These are phyloP conservation scores for Telmatochromis brichardi DNA, from an alignment of 2,113 vertebrate species.

Conservation along the genomic window DNA sequence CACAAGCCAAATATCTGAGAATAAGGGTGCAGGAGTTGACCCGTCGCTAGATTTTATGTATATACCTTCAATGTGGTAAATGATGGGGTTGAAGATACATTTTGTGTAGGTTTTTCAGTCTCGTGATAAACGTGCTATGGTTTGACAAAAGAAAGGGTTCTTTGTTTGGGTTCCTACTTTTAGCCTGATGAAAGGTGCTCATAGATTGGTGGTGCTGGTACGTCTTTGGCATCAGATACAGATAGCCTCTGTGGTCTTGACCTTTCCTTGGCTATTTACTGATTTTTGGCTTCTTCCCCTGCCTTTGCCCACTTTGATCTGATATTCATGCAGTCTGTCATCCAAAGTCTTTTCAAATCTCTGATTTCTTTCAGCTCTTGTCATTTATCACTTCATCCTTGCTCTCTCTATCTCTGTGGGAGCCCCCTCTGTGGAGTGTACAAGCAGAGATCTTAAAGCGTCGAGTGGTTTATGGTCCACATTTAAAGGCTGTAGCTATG, in stretches of 20 bases:
- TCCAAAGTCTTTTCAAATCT: neutral
- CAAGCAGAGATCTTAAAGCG: neutral
- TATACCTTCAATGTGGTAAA: neutral
- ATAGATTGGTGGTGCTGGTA: neutral
- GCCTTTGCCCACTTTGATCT: neutral
- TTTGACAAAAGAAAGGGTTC: neutral
- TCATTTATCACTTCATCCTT: neutral
- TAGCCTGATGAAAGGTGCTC: neutral
- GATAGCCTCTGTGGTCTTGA: neutral
- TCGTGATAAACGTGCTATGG: fast-evolving
- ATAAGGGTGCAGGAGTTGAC: neutral
- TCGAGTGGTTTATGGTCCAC: neutral
- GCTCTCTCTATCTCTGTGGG: neutral
- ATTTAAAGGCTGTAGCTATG: neutral
- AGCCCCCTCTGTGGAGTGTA: neutral
- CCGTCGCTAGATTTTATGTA: neutral
- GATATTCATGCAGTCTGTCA: neutral
- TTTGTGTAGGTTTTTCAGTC: neutral
- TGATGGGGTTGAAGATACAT: neutral
- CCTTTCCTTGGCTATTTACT: neutral
- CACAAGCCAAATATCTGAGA: neutral
- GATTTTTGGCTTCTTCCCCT: neutral
- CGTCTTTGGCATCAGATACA: neutral
- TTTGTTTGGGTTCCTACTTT: neutral
- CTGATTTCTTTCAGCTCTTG: neutral